phyloP scores from a whole-genome alignment of 1,140 invertebrate species.

The Plodia interpunctella region DNA sequence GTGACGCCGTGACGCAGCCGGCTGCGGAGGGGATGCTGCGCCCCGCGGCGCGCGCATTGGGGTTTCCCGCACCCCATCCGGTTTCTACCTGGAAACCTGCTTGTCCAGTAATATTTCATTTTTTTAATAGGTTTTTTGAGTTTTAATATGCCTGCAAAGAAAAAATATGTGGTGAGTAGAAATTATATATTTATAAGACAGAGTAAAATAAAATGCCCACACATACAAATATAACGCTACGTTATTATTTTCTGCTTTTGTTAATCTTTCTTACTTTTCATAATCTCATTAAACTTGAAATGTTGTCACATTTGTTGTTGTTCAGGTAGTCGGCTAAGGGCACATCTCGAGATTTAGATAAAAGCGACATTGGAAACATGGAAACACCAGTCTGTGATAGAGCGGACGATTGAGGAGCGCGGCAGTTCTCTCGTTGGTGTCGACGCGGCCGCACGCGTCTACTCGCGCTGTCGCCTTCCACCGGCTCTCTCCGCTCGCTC shows the following conservation, averaged over 20 bases:
- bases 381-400: slow-evolving; percentile 1
- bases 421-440: neutral
- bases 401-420: neutral
- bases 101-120: neutral
- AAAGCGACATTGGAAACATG: slow-evolving; percentile 7
- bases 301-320: too few species aligned
- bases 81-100: slow-evolving; percentile 1
- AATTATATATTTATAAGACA: too few species aligned
- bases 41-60: neutral
- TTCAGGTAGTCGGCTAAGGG: neutral
- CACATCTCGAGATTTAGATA: slow-evolving; percentile 4
- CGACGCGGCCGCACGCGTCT: neutral
- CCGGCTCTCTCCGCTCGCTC: neutral
- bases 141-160: neutral
- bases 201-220: too few species aligned
- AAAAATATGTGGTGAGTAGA: neutral
- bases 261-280: too few species aligned
- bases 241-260: too few species aligned
- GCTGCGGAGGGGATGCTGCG: neutral
- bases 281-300: too few species aligned
- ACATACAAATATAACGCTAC: too few species aligned
- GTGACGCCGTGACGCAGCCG: neutral
- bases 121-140: neutral
- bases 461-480: neutral
- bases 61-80: neutral